Base-by-base conservation (phyloP, 2,888 invertebrate genomes). In the Lepas anatifera region DNA sequence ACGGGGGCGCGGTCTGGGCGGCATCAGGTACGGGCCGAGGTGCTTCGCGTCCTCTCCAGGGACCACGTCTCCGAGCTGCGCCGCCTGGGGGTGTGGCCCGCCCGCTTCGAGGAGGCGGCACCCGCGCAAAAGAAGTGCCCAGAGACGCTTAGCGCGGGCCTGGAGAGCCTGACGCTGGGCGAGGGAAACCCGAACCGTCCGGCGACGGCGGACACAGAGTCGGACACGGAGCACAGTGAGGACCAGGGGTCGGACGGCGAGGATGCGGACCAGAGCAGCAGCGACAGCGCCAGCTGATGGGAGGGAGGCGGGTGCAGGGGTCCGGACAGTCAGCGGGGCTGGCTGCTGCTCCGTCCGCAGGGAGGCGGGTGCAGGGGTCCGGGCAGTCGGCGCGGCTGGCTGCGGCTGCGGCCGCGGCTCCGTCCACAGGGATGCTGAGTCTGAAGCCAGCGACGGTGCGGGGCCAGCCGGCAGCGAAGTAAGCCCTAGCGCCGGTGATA, bases 1-100 rank as follows among this genome's bases (percentile, higher is more conserved):
- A n/a, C n/a, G n/a, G n/a, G n/a, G n/a, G n/a, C n/a, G n/a, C n/a
- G n/a, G n/a, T n/a, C n/a, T n/a, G n/a, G n/a, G n/a, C n/a, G n/a
- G n/a, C n/a, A n/a, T n/a, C n/a, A n/a, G n/a, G n/a, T n/a, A 18
- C 91, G 90, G 78, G 97, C 88, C 0, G 97, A 97, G 83, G 95
- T 97, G 75, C 86, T 78, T 3, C 77, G 79, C 67, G 82, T 85
- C 68, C 76, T 85, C 46, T 80, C 82, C 74, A 81, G 81, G 72
- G 82, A 84, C 22, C 83, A 84, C 74, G 81, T 85, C n/a, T 95
- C 87, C 3, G 88, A 91, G 81, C 92, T 89, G 74, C 90, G 90
- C 27, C 95, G 80, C 72, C 85, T 85, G 27, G 89, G 86, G 35
- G 63, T 3, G 63, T 95, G 81, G 77, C 90, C 88, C 7, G 85